Evolutionary conservation across 2,797 vertebrate species (phyloP), one percentile per base, ranked within the genome.

Genomic region (Bufotes viridis): DNA sequence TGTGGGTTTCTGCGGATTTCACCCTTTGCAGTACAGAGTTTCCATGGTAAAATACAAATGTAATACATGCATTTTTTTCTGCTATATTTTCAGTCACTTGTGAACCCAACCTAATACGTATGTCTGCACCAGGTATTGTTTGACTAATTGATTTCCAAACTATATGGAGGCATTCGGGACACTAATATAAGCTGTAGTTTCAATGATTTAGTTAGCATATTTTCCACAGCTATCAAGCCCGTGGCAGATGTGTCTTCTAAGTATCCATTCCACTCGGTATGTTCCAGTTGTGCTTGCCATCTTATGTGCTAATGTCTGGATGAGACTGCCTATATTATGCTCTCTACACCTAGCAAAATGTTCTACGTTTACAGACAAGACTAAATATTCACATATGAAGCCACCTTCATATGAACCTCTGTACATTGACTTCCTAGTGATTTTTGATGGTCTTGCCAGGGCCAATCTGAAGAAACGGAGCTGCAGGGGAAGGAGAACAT

Each of bases 171-270:
- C 34, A 74, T 49, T 49, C 20, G 15, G 20, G 76, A 58, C 53
- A 26, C 11, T 26, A 58, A 78, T 29, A 58, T 26, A 17, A 5
- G 34, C 34, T 42, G 34, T 29, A 79, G 53, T 29, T 58, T 24
- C 55, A 29, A 29, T 79, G 29, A 58, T 57, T 58, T 29, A 20
- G 57, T 63, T 81, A 61, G 58, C 26, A 81, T 81, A 61, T 81
- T 81, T 81, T 81, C 57, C 58, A 80, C 57, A 20, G 26, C 55
- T 80, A 42, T 61, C 9, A 49, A 34, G 10, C 42, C 17, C 57
- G 12, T 22, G 57, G 78, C 53, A 60, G 58, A 81, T 20, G 15
- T 80, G 26, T 58, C 57, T 29, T 58, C 51, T 26, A 57, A 57
- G 13, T 57, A 29, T 34, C 22, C 18, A 11, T 60, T 79, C 55